Base-by-base conservation (phyloP, 1,140 invertebrate species). In the Callitettix versicolor region DNA sequence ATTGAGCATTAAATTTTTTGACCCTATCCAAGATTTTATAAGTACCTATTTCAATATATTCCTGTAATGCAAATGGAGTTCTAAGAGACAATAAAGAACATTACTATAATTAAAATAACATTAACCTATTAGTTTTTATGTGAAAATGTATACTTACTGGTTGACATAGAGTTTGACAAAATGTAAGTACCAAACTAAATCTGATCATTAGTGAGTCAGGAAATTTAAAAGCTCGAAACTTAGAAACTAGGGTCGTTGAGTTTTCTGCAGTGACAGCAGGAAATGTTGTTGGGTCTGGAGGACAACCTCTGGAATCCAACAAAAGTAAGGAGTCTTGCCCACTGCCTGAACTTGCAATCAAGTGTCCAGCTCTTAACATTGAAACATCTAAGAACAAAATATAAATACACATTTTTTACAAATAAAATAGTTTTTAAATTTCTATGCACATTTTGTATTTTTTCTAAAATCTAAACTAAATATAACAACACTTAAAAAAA, bases 171-270 rank as follows among this genome's bases (percentile, higher is more conserved):
- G 72, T 67, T 5, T 79, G 68, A 57, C 84, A 86, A 62, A 83
- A 84, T 49, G 78, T 78, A 2, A 86, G 79, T 62, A 84, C 77
- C 9, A 84, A 73, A 43, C 78, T 76, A 63, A 86, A 85, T 20
- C 76, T 70, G 1, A 86, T 79, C 1, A 83, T 70, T 17, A 79
- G 77, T 38, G 82, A 84, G 11, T 77, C 76, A 0, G 81, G 79
- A 65, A 86, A 86, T 20, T 83, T 80, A 66, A 86, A 86, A 4
- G 82, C 83, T 55, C 77, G 65, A 42, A 79, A 74, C 2, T 68
- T 67, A 20, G 77, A 74, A 15, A 68, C 55, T 1, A 76, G 72
- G 1, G 70, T 68, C 36, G 68, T 64, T n/a, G 68, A 68, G 47
- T 68, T 67, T 0, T 24, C 65, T 24, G 70, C 69, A 2, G 62